phyloP scores from a whole-genome alignment of 2,888 invertebrate species.

The Unio delphinus region DNA sequence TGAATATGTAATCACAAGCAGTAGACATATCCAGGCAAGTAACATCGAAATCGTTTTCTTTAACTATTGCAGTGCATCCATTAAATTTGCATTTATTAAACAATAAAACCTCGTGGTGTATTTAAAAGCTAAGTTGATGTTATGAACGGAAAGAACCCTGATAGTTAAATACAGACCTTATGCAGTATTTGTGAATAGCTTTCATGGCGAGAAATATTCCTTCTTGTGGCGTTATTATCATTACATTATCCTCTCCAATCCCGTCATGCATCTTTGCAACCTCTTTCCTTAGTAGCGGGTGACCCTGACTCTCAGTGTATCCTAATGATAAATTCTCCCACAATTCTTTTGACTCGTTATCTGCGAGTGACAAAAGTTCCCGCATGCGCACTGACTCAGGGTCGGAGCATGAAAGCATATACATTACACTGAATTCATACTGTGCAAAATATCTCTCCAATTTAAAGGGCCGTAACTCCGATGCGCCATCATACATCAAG shows the following conservation, averaged over 20 bases:
- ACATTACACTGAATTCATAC: conserved; percentile 23
- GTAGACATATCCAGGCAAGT: too few relatives aligned
- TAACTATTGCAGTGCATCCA: too few relatives aligned
- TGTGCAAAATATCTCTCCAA: conserved; percentile 16
- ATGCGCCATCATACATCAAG: too few relatives aligned
- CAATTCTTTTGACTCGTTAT: conserved; percentile 14
- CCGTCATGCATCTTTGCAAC: conserved; percentile 15
- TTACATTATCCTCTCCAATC: conserved; percentile 12
- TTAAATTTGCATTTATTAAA: too few relatives aligned
- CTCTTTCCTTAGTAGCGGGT: conserved; percentile 22
- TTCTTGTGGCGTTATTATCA: conserved; percentile 29
- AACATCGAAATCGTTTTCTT: too few relatives aligned
- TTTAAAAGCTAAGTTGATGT: too few relatives aligned
- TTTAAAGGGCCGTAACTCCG: too few relatives aligned
- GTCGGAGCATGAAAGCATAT: conserved; percentile 32
- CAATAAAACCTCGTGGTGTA: too few relatives aligned
- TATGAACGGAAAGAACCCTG: too few relatives aligned
- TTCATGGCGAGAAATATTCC: conserved; percentile 38
- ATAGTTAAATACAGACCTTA: background rate
- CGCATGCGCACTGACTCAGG: conserved; percentile 23
- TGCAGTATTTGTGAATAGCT: conserved; percentile 14
- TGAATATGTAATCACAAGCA: too few relatives aligned
- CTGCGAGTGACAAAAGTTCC: conserved; percentile 24
- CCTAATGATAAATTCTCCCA: conserved; percentile 26
- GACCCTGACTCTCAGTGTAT: conserved; percentile 33